phyloP scores from a whole-genome alignment of 1,140 invertebrate species.

The Sarcophaga peregrina region DNA sequence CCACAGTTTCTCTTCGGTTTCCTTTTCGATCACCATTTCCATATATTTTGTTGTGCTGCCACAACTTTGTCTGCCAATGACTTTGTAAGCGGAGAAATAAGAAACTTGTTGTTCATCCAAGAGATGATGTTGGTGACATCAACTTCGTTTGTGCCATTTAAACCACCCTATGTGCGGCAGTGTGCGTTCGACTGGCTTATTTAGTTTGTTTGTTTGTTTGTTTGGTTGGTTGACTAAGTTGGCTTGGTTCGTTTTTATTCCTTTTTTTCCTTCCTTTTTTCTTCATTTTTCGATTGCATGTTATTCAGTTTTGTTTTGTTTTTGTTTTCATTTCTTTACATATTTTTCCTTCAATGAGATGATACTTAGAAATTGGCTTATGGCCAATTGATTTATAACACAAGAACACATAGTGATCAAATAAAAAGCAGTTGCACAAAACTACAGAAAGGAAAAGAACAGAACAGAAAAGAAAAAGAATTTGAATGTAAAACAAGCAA shows the following conservation, averaged over 20 bases:
- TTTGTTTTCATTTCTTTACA: too few species aligned
- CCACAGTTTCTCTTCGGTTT: background rate
- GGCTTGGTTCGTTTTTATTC: too few species aligned
- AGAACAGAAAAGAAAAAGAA: background rate
- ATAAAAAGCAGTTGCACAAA: background rate
- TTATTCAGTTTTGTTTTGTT: background rate
- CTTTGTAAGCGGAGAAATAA: background rate
- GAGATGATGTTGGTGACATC: constrained; percentile 16
- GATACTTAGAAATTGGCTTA: constrained; percentile 38
- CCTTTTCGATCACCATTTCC: background rate
- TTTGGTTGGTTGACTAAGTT: background rate
- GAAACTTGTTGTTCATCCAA: background rate
- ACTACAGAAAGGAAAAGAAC: background rate
- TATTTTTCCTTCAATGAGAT: background rate
- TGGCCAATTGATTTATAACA: constrained; percentile 39
- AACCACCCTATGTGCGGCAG: too few species aligned
- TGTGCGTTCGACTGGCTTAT: too few species aligned
- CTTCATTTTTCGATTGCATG: background rate
- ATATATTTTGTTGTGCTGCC: background rate
- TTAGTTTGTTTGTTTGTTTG: background rate
- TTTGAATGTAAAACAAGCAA: background rate
- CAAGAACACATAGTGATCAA: background rate
- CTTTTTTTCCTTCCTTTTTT: too few species aligned
- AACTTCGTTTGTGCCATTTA: background rate
- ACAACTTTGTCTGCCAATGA: constrained; percentile 8